Evolutionary conservation across 2,888 invertebrate genomes (phyloP).

Genomic region (Meliscaeva auricollis): DNA sequence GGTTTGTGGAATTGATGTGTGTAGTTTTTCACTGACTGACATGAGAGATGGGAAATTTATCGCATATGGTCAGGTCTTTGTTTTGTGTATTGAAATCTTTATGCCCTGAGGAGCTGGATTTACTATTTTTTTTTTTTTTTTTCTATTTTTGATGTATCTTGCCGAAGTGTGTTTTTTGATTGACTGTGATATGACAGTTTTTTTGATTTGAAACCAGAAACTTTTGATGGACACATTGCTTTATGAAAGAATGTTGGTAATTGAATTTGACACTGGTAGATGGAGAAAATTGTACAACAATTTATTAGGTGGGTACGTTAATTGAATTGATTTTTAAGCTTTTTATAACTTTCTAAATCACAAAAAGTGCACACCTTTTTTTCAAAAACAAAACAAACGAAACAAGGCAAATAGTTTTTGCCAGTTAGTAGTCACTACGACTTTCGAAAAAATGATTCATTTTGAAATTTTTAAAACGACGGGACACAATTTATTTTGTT

Average conservation of each 20-base stretch:
- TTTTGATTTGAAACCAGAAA: conserved; percentile 67
- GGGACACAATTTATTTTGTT: too few species aligned
- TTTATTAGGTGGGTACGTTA: too few species aligned
- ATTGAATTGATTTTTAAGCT: too few species aligned
- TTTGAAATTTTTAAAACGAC: too few species aligned
- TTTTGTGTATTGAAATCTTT: conserved; percentile 54
- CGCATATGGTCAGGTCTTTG: conserved; percentile 72
- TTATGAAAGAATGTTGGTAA: conserved; percentile 7
- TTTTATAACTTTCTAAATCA: too few species aligned
- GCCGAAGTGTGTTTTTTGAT: conserved; percentile 42
- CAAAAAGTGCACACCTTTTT: too few species aligned
- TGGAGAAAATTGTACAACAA: too few species aligned
- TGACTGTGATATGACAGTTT: conserved; percentile 74
- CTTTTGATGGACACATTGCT: conserved; percentile 31
- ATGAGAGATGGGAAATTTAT: conserved; percentile 64
- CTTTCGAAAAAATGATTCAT: too few species aligned
- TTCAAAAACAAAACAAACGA: too few species aligned
- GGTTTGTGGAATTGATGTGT: background rate
- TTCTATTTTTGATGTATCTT: too few species aligned
- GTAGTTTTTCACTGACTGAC: conserved; percentile 32
- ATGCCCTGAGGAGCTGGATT: conserved; percentile 58
- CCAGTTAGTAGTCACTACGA: too few species aligned
- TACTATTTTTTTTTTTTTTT: conserved; percentile 26
- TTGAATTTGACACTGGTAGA: background rate
- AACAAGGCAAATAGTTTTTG: too few species aligned